phyloP scores from a whole-genome alignment of 2,797 vertebrate species.

The Enteromius argenteus region DNA sequence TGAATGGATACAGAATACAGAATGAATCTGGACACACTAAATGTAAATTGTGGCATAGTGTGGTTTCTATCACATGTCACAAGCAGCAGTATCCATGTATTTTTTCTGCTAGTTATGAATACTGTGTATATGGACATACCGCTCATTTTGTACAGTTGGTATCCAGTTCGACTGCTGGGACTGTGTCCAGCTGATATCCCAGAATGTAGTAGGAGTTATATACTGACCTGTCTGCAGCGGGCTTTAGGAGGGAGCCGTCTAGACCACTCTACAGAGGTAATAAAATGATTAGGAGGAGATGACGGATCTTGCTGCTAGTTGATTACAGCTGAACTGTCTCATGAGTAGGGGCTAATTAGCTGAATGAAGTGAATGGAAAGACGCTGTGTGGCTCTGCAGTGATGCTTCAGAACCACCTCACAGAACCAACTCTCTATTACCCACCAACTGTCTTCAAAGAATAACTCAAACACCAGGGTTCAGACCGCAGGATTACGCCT shows the following conservation, averaged over 20 bases:
- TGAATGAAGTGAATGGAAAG: constrained; percentile 63
- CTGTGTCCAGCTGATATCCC: constrained; percentile 12
- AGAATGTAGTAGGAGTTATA: background rate
- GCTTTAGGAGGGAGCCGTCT: constrained; percentile 43
- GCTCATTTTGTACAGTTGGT: background rate
- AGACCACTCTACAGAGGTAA: constrained; percentile 55
- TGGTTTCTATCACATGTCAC: background rate
- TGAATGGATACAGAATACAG: background rate
- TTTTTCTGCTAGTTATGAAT: background rate
- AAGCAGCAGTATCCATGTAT: background rate
- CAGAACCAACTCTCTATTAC: constrained; percentile 43
- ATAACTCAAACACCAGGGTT: background rate
- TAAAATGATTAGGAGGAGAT: constrained; percentile 68
- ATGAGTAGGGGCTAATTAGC: constrained; percentile 67
- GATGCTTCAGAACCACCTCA: constrained; percentile 48
- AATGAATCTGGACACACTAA: background rate
- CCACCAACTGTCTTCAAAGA: background rate
- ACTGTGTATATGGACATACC: background rate
- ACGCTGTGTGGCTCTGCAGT: constrained; percentile 31
- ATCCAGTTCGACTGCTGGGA: background rate
- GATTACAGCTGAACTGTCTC: constrained; percentile 69
- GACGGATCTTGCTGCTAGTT: constrained; percentile 64
- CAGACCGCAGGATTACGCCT: constrained; percentile 10
- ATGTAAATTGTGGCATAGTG: background rate
- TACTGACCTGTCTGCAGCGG: constrained; percentile 11